A percentile compares a stretch with the other conserved stretches of the same genome.
Evolutionary conservation across 2,797 vertebrate species (phyloP).

Genomic region (Hypotaenidia philippensis): DNA sequence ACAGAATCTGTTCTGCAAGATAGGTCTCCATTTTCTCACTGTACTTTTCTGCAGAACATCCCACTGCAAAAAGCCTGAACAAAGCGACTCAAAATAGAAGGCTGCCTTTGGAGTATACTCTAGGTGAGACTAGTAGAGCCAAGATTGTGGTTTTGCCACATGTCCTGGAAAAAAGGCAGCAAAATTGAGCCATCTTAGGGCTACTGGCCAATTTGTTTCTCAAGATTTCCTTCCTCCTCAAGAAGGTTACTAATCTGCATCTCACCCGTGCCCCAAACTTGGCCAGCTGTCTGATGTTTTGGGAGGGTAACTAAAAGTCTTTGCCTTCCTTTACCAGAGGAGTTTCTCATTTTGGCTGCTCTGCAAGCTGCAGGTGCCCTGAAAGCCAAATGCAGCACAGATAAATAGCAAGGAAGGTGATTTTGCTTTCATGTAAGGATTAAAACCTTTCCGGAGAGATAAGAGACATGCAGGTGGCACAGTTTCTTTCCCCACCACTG

Average conservation of each 20-base stretch:
- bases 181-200: neutral
- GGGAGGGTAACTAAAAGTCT: neutral
- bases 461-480: neutral
- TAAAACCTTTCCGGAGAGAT: neutral
- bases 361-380: neutral
- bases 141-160: constrained; percentile 14
- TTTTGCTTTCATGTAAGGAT: neutral
- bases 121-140: neutral
- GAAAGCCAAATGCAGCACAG: neutral
- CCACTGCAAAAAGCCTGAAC: neutral
- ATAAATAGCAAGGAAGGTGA: neutral
- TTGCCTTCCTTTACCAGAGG: neutral
- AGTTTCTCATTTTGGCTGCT: neutral
- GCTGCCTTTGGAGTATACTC: neutral
- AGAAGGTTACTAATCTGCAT: neutral
- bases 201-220: neutral
- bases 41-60: neutral
- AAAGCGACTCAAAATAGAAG: neutral
- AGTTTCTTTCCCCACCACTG: neutral
- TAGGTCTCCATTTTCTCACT: neutral
- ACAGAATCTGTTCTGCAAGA: neutral
- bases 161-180: neutral
- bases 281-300: neutral
- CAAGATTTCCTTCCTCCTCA: neutral
- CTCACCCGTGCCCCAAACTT: neutral